These are phyloP conservation scores for Odocoileus hemionus DNA, from an alignment of 2,113 vertebrate species.

Conservation along the genomic window DNA sequence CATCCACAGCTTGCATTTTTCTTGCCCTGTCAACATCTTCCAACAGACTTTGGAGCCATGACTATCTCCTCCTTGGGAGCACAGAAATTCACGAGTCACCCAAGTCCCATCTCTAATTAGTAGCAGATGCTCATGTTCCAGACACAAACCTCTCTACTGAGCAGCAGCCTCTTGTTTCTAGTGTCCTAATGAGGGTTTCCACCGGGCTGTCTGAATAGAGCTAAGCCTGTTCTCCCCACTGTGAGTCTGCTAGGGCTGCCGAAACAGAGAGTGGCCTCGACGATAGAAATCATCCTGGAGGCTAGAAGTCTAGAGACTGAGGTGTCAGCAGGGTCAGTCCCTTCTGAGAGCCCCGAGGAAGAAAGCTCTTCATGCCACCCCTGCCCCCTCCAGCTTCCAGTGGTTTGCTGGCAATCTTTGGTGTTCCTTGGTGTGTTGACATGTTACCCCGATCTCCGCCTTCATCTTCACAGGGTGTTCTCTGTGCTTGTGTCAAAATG, in stretches of 20 bases:
- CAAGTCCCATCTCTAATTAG: background rate
- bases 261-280: background rate
- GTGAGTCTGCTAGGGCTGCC: background rate
- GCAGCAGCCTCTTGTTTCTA: background rate
- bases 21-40: background rate
- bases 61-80: background rate
- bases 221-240: background rate
- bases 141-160: background rate
- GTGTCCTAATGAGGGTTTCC: background rate
- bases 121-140: background rate
- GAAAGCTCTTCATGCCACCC: accelerated
- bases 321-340: background rate
- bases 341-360: background rate
- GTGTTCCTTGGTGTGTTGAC: background rate
- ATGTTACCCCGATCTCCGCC: background rate
- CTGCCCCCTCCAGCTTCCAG: background rate
- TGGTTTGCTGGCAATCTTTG: background rate
- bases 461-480: background rate
- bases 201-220: background rate
- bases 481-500: background rate
- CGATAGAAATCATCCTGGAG: background rate
- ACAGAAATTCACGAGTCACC: background rate
- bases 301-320: background rate
- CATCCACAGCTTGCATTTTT: background rate
- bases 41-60: background rate